Conservation (phyloP, 2,888 invertebrate species). For the Nomada ferruginata region DNA sequence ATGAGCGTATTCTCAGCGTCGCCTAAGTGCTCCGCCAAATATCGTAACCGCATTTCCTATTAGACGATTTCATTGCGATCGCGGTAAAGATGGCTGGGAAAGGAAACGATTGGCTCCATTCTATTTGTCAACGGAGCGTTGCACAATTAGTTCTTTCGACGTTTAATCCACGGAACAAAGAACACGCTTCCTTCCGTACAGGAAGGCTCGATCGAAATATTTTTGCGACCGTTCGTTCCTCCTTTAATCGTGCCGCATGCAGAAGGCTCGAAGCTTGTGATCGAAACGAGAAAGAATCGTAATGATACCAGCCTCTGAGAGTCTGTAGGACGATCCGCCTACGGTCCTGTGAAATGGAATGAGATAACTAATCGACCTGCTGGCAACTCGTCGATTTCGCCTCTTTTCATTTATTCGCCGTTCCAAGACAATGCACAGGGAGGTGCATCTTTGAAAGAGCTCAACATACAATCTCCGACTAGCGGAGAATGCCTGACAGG, state of each 20-base stretch:
- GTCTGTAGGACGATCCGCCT: slow-evolving; percentile 41
- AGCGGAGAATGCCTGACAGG: neutral
- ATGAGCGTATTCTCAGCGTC: slow-evolving; percentile 25
- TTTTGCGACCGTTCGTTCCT: slow-evolving; percentile 6
- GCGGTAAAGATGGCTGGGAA: neutral
- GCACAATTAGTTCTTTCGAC: slow-evolving; percentile 39
- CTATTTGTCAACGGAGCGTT: slow-evolving; percentile 14
- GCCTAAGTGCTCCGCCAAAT: slow-evolving; percentile 8
- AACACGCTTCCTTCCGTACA: slow-evolving; percentile 33
- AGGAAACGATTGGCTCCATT: neutral
- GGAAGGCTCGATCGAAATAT: slow-evolving; percentile 43
- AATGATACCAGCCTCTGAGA: slow-evolving; percentile 39
- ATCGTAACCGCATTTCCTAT: neutral
- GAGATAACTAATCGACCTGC: slow-evolving; percentile 57
- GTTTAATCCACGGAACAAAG: slow-evolving; percentile 24
- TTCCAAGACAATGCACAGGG: slow-evolving; percentile 36
- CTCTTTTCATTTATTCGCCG: slow-evolving; percentile 35
- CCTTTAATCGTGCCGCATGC: slow-evolving; percentile 17
- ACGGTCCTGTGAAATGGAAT: slow-evolving; percentile 50
- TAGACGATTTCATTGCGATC: neutral
- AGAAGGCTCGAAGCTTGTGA: slow-evolving; percentile 37
- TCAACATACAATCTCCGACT: slow-evolving; percentile 22
- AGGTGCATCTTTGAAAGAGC: slow-evolving; percentile 17
- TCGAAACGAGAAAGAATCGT: slow-evolving; percentile 27
- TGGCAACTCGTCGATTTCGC: slow-evolving; percentile 16